phyloP scores from a whole-genome alignment of 2,888 invertebrate genomes.

The Limnephilus rhombicus region DNA sequence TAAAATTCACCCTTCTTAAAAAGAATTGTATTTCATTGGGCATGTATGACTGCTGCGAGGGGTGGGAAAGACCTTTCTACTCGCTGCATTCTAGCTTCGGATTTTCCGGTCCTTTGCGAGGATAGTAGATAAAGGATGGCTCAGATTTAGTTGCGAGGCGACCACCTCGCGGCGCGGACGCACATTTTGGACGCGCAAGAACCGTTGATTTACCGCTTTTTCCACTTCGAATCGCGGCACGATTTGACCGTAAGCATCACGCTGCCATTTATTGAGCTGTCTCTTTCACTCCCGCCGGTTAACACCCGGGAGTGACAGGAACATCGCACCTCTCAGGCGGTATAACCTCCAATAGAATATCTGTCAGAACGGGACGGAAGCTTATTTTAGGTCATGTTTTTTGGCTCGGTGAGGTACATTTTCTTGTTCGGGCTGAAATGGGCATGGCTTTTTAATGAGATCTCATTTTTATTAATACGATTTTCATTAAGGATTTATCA shows the following conservation, averaged over 20 bases:
- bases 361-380: constrained; percentile 49
- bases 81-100: background rate
- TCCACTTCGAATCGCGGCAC: constrained; percentile 38
- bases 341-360: constrained; percentile 43
- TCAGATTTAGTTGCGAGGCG: constrained; percentile 78
- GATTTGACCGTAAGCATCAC: constrained; percentile 17
- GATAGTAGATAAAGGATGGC: constrained; percentile 69
- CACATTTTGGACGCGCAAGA: constrained; percentile 37
- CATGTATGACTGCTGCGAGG: background rate
- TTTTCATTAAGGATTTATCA: constrained; percentile 29
- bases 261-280: constrained; percentile 26
- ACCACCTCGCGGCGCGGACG: constrained; percentile 72
- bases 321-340: constrained; percentile 16
- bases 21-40: background rate
- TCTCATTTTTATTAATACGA: constrained; percentile 39
- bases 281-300: constrained; percentile 31
- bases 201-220: constrained; percentile 43
- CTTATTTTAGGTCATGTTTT: constrained; percentile 58
- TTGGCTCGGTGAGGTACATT: constrained; percentile 36
- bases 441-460: constrained; percentile 48
- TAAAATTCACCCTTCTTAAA: background rate
- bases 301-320: background rate
- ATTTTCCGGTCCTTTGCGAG: background rate
- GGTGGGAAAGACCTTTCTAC: background rate
- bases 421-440: constrained; percentile 30